Base-by-base conservation (phyloP, 2,888 invertebrate species). In the Cynaeus angustus region DNA sequence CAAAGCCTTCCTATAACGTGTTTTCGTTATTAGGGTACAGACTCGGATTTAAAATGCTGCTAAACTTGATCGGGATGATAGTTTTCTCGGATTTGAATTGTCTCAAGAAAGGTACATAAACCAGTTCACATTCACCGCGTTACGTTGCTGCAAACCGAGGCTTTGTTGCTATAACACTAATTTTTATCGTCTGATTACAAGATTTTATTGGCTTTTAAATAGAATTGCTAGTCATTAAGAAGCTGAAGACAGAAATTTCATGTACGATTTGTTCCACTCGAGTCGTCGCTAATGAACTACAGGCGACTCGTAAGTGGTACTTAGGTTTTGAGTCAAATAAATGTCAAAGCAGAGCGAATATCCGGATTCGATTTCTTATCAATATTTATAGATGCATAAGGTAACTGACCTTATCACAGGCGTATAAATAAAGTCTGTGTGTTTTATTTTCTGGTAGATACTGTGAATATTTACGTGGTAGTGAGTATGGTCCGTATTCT, bases 351-450 rank as follows among this genome's bases (percentile, higher is more conserved):
- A 33, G 9, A 33, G 33, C 33, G 33, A 33, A 37, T 12, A 13
- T 43, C 12, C 12, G 14, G 14, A 1, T 7, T 10, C 12, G 3
- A 53, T 13, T 8, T 55, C 30, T 59, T 59, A 59, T 59, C 59
- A 30, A 2, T 33, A 33, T 33, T 7, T 2, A 33, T 33, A n/a
- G 7, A 7, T 7, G 7, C 2, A 33, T 6, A 33, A 28, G 59
- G 46, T 59, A 59, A 59, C 45, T 46, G 59, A 59, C 45, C 59
- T 59, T 33, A 56, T 56, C 53, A n/a, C n/a, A 56, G 43, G 43
- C 43, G 43, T 26, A 10, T 43, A 8, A n/a, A 14, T 10, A 33
- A 12, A 9, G 38, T 21, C 21, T 21, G 37, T 55, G 38, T 16
- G 16, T 56, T 41, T 43, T 12, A 10, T 52, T 33, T 46, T 16